phyloP scores from a whole-genome alignment of 1,140 invertebrate genomes.

The Leptinotarsa defecta region DNA sequence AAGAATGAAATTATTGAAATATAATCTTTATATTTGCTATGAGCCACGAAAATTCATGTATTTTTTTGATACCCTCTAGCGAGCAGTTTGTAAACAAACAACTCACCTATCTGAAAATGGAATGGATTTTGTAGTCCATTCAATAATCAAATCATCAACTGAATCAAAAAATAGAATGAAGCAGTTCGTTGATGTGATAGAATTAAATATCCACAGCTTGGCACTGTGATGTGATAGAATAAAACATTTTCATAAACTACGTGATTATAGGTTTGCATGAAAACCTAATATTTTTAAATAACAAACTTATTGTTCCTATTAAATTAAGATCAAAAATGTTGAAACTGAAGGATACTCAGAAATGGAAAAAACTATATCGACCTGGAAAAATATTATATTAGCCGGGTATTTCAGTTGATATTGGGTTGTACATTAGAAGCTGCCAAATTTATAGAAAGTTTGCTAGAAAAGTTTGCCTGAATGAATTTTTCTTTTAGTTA shows the following conservation, averaged over 20 bases:
- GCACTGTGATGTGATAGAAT: neutral
- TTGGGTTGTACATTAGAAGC: neutral
- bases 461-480: neutral
- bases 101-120: slow-evolving; percentile 6
- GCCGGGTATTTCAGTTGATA: neutral
- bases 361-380: neutral
- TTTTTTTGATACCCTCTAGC: slow-evolving; percentile 47
- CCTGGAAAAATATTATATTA: neutral
- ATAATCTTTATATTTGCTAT: slow-evolving; percentile 44
- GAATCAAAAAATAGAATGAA: neutral
- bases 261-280: slow-evolving; percentile 48
- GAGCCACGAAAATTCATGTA: slow-evolving; percentile 45
- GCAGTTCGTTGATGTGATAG: slow-evolving; percentile 22
- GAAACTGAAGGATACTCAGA: slow-evolving; percentile 1
- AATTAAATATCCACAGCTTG: neutral
- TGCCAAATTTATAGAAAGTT: neutral
- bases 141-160: neutral
- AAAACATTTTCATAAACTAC: neutral
- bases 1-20: slow-evolving; percentile 38
- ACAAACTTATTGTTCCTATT: slow-evolving; percentile 50
- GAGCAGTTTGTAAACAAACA: slow-evolving; percentile 21
- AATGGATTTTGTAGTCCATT: slow-evolving; percentile 12
- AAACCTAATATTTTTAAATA: slow-evolving; percentile 54
- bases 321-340: slow-evolving; percentile 46
- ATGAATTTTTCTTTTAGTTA: too few species aligned